Base-by-base conservation (phyloP, 1,140 invertebrate species). In the Steinernema khuongi region DNA sequence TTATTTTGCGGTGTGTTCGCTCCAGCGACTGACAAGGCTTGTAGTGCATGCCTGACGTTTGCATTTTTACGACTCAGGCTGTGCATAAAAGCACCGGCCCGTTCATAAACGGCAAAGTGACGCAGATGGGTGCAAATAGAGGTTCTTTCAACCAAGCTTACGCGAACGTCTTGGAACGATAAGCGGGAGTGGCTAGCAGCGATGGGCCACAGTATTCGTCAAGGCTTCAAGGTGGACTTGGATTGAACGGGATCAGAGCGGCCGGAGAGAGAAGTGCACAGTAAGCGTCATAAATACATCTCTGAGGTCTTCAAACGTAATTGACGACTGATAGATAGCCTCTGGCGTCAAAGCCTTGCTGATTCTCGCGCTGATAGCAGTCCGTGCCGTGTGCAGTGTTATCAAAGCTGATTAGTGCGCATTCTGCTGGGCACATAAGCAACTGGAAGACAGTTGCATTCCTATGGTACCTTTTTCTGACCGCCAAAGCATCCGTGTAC, bases 211-310 rank as follows among this genome's bases (percentile, higher is more conserved):
- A n/a, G n/a, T 11, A 7, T n/a, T 41, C 36, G 7, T 7, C 36
- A 41, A n/a, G n/a, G 7, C 36, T 11, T 41, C 36, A 41, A 41
- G 36, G 7, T 7, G 7, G 36, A 41, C 7, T 7, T 7, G 36
- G 7, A 7, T 7, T n/a, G 7, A 41, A n/a, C 7, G 7, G n/a
- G 36, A 41, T 7, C 36, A n/a, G n/a, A n/a, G n/a, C 36, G 36
- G 50, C 14, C 4, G 19, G 50, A 60, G 50, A 11, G 22, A 14
- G 50, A 22, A 7, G 50, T 22, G 50, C 11, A 60, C 22, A 60
- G 50, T 60, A 26, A 60, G 50, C 50, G 22, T 60, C 50, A 60
- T 60, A 60, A 60, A 60, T 60, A 60, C 50, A 60, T 22, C 26
- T 60, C 11, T 41, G 36, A 41, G 22, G 22, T 7, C 50, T 60